Conservation (phyloP, 1,140 invertebrate genomes). For the Bradynema listronoti region DNA sequence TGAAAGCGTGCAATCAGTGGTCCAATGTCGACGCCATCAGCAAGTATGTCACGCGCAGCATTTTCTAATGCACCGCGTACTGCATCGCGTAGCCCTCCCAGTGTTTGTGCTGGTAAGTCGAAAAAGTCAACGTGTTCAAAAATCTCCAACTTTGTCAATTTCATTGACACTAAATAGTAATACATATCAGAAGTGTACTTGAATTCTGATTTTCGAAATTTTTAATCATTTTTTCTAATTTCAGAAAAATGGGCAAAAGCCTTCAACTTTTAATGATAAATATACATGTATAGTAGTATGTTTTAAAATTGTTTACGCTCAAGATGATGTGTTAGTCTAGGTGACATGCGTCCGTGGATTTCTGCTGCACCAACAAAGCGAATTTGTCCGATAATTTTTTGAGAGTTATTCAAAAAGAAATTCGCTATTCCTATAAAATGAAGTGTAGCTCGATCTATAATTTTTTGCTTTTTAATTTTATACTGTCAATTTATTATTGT, state of each 20-base stretch:
- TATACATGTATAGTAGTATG: background rate
- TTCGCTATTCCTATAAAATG: conserved; percentile 31
- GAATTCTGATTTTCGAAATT: background rate
- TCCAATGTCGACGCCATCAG: conserved; percentile 17
- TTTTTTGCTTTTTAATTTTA: background rate
- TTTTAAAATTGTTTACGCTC: background rate
- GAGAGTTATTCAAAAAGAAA: conserved; percentile 28
- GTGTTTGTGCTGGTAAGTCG: conserved; percentile 23
- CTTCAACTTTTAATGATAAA: background rate
- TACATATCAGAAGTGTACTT: background rate
- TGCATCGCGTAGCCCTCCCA: conserved; percentile 30
- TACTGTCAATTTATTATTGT: conserved; percentile 10
- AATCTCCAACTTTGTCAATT: conserved; percentile 27
- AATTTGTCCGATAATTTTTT: conserved; percentile 36
- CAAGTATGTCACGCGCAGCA: conserved; percentile 22
- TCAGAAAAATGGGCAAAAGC: background rate
- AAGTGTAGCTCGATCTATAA: conserved; percentile 18
- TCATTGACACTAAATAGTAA: conserved; percentile 20
- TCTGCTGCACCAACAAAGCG: conserved; percentile 31
- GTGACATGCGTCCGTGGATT: conserved; percentile 10
- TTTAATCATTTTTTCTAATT: background rate
- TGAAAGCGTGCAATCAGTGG: no score
- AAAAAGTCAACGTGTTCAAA: conserved; percentile 42
- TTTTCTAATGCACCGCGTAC: conserved; percentile 33
- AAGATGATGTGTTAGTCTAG: background rate